Percentiles rank a stretch among this genome's conserved stretches.
These are phyloP conservation scores for Pterostichus niger DNA, from an alignment of 2,888 invertebrate species.

Conservation along the genomic window DNA sequence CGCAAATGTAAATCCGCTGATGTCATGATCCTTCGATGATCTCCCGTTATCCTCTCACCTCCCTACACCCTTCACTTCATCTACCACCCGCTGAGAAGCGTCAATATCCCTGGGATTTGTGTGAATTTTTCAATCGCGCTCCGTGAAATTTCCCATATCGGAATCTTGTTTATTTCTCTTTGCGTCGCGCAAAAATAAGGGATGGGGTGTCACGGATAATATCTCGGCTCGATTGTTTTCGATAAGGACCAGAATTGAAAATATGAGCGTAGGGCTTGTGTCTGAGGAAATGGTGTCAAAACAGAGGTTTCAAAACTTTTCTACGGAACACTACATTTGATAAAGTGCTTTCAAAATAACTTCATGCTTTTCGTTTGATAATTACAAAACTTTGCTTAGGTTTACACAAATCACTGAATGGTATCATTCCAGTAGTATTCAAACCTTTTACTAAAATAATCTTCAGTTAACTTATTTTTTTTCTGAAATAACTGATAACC, in stretches of 20 bases:
- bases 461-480: too few relatives aligned
- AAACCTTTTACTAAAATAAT: too few relatives aligned
- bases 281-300: too few relatives aligned
- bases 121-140: slow-evolving; percentile 62
- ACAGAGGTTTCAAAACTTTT: too few relatives aligned
- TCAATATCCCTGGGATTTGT: slow-evolving; percentile 61
- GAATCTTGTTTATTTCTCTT: slow-evolving; percentile 61
- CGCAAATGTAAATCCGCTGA: not conserved
- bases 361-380: too few relatives aligned
- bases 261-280: slow-evolving; percentile 20
- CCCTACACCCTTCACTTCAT: not conserved
- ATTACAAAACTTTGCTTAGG: too few relatives aligned
- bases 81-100: slow-evolving; percentile 8
- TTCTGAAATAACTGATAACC: too few relatives aligned
- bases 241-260: slow-evolving; percentile 57
- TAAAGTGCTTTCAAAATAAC: too few relatives aligned
- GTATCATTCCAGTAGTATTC: too few relatives aligned
- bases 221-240: slow-evolving; percentile 64
- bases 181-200: slow-evolving; percentile 20
- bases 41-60: slow-evolving; percentile 1
- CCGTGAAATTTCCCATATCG: slow-evolving; percentile 59
- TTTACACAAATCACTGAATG: too few relatives aligned
- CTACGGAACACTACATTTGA: too few relatives aligned
- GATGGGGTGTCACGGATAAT: slow-evolving; percentile 48
- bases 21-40: slow-evolving; percentile 33